Conservation (phyloP, 2,113 vertebrate species). For the Monopterus albus region DNA sequence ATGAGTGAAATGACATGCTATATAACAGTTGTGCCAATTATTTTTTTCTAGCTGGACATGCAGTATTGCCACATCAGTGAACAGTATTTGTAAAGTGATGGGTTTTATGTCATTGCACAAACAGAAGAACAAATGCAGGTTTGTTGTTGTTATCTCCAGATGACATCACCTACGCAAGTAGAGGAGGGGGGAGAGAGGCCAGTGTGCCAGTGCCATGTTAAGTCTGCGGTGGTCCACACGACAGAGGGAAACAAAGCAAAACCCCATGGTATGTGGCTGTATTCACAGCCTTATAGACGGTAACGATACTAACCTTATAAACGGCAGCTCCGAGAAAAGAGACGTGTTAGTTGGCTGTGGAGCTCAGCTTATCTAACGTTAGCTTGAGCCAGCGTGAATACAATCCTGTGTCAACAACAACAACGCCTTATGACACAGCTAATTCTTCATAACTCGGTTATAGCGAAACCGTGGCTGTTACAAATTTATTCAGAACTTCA, state of each 20-base stretch:
- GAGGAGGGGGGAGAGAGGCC: background rate
- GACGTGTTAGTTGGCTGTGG: background rate
- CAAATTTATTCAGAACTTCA: background rate
- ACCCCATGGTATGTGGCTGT: too few species aligned
- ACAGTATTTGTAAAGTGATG: background rate
- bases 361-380: constrained; percentile 8
- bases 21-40: too few species aligned
- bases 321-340: background rate
- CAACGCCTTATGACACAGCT: constrained; percentile 11
- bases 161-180: constrained; percentile 30
- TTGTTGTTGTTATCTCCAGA: constrained; percentile 22
- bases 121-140: background rate
- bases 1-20: too few species aligned
- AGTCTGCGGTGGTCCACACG: background rate
- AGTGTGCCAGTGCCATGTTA: constrained; percentile 14
- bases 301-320: constrained; percentile 50
- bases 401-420: constrained; percentile 19
- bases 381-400: constrained; percentile 7
- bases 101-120: background rate
- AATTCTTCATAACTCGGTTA: background rate
- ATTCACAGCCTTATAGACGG: background rate
- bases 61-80: background rate
- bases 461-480: background rate
- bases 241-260: constrained; percentile 24
- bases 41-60: too few species aligned